Percentiles rank a stretch among this genome's conserved stretches.
Evolutionary conservation across 2,888 invertebrate species (phyloP).

Genomic region (Brachynemurus nebulosus): DNA sequence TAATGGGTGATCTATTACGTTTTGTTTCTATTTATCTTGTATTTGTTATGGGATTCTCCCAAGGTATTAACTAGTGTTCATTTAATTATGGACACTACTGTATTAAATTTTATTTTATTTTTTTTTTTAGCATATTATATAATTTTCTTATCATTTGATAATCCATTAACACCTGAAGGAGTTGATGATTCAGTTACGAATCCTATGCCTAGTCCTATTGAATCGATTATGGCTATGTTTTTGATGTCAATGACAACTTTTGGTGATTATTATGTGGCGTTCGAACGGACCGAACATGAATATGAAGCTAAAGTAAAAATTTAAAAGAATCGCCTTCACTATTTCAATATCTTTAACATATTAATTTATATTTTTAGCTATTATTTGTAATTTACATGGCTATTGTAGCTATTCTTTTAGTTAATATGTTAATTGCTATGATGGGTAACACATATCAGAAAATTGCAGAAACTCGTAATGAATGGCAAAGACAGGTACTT

Average conservation of each 20-base stretch:
- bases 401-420: constrained; percentile 84
- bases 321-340: not conserved
- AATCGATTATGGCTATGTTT: constrained; percentile 96
- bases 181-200: constrained; percentile 69
- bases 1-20: constrained; percentile 86
- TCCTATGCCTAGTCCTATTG: constrained; percentile 84
- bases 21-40: constrained; percentile 95
- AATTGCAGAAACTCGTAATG: constrained; percentile 92
- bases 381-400: constrained; percentile 96
- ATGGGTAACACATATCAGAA: constrained; percentile 99
- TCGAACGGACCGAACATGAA: constrained; percentile 79
- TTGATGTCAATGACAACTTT: constrained; percentile 96
- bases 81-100: too few relatives aligned
- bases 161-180: constrained; percentile 68
- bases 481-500: constrained; percentile 92
- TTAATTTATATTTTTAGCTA: constrained; percentile 36
- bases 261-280: constrained; percentile 85
- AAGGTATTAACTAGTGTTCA: constrained; percentile 44
- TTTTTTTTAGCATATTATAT: constrained; percentile 66
- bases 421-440: constrained; percentile 99
- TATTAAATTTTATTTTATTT: too few relatives aligned
- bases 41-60: constrained; percentile 95
- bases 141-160: constrained; percentile 78
- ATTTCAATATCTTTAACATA: not conserved
- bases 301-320: constrained; percentile 66